A percentile compares a stretch with the other conserved stretches of the same genome.
Evolutionary conservation across 2,113 vertebrate genomes (phyloP).

Genomic region (Bufo gargarizans): DNA sequence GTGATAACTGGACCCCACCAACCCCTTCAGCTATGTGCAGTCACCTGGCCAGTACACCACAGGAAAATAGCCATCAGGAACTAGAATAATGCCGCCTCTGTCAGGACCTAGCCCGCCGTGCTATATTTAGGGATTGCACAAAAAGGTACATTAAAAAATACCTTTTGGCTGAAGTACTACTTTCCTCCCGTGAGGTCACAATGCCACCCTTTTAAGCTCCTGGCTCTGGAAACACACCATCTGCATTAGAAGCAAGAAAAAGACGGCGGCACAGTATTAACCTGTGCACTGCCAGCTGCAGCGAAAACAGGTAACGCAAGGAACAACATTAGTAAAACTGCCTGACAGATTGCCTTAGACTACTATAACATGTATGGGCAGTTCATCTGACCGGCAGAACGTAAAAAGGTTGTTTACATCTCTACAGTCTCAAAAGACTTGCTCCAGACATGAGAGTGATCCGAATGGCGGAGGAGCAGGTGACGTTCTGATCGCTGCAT

Average conservation of each 20-base stretch:
- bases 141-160: constrained; percentile 7
- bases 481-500: no score
- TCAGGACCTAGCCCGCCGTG: neutral
- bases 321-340: no score
- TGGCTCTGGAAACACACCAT: neutral
- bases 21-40: neutral
- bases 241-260: constrained; percentile 12
- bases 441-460: no score
- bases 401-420: no score
- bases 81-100: constrained; percentile 32
- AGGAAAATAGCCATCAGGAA: neutral
- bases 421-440: no score
- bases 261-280: neutral
- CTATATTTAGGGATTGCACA: constrained; percentile 16
- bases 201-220: constrained; percentile 24
- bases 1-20: constrained; percentile 1
- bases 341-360: no score
- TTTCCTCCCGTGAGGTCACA: constrained; percentile 38
- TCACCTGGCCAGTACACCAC: neutral
- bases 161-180: neutral
- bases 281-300: neutral
- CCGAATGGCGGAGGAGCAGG: no score
- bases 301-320: no score
- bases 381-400: no score
- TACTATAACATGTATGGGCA: neutral